phyloP scores from a whole-genome alignment of 2,888 invertebrate species.

The Lydus trimaculatus region DNA sequence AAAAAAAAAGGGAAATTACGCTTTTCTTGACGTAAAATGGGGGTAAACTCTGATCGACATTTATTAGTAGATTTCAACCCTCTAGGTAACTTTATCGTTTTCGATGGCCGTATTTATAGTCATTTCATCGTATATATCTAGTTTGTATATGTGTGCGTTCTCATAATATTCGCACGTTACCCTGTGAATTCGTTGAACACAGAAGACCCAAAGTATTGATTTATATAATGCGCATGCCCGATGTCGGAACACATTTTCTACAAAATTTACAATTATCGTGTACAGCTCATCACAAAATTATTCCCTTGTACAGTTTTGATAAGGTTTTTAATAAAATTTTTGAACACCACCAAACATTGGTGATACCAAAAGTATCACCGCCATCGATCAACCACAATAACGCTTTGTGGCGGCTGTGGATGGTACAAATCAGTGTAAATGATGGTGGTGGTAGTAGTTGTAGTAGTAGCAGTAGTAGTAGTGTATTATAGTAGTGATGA shows the following conservation, averaged over 20 bases:
- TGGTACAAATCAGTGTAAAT: too few relatives aligned
- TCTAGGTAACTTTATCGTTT: slow-evolving; percentile 25
- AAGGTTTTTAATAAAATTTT: too few relatives aligned
- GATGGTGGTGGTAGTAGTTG: not conserved
- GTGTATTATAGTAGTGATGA: not conserved
- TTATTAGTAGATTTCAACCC: slow-evolving; percentile 13
- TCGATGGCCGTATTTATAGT: slow-evolving; percentile 30
- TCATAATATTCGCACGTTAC: slow-evolving; percentile 28
- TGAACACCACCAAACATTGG: slow-evolving; percentile 2
- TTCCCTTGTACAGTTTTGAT: slow-evolving; percentile 40
- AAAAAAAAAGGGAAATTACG: not conserved
- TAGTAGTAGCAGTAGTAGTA: too few relatives aligned
- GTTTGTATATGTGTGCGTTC: not conserved
- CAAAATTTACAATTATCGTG: slow-evolving; percentile 61
- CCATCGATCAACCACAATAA: not conserved
- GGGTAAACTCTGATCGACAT: not conserved
- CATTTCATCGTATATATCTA: slow-evolving; percentile 22
- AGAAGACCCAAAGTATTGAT: slow-evolving; percentile 27
- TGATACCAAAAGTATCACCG: not conserved
- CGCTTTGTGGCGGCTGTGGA: too few relatives aligned
- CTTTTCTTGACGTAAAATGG: not conserved
- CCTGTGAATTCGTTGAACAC: slow-evolving; percentile 13
- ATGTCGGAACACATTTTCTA: slow-evolving; percentile 34
- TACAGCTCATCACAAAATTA: slow-evolving; percentile 60
- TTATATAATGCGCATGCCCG: slow-evolving; percentile 32